phyloP scores from a whole-genome alignment of 2,888 invertebrate genomes.

The Danaus chrysippus region DNA sequence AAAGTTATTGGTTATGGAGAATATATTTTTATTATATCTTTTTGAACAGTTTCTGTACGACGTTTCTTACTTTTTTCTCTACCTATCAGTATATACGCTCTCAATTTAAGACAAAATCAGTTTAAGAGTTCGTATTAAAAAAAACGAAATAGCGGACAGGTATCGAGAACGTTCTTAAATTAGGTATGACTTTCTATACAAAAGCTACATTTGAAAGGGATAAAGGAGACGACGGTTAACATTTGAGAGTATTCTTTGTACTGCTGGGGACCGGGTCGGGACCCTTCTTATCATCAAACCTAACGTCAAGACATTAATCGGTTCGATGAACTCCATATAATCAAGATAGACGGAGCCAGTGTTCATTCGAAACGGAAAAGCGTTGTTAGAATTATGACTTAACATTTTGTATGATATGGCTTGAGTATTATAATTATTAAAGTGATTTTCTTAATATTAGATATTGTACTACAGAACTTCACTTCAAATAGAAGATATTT shows the following conservation, averaged over 20 bases:
- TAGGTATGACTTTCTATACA: background rate
- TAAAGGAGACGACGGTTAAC: slow-evolving; percentile 8
- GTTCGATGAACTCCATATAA: slow-evolving; percentile 38
- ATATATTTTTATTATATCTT: too few species aligned
- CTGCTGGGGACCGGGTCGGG: slow-evolving; percentile 16
- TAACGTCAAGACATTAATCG: slow-evolving; percentile 34
- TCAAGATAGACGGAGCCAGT: slow-evolving; percentile 40
- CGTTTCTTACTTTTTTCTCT: too few species aligned
- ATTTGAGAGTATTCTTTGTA: slow-evolving; percentile 12
- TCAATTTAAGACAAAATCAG: too few species aligned
- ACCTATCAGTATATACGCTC: too few species aligned
- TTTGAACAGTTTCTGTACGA: too few species aligned
- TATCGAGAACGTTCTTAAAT: background rate
- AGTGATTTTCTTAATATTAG: too few species aligned
- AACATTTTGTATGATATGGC: slow-evolving; percentile 14
- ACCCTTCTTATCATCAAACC: slow-evolving; percentile 27
- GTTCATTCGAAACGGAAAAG: slow-evolving; percentile 44
- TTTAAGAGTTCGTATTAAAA: background rate
- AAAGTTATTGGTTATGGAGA: too few species aligned
- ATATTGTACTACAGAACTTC: too few species aligned
- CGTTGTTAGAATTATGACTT: slow-evolving; percentile 45
- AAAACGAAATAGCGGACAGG: background rate
- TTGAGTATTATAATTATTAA: background rate
- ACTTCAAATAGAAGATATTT: too few species aligned
- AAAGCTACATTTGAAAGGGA: slow-evolving; percentile 6